Base-by-base conservation (phyloP, 2,797 vertebrate genomes). In the Sebastes goodei region DNA sequence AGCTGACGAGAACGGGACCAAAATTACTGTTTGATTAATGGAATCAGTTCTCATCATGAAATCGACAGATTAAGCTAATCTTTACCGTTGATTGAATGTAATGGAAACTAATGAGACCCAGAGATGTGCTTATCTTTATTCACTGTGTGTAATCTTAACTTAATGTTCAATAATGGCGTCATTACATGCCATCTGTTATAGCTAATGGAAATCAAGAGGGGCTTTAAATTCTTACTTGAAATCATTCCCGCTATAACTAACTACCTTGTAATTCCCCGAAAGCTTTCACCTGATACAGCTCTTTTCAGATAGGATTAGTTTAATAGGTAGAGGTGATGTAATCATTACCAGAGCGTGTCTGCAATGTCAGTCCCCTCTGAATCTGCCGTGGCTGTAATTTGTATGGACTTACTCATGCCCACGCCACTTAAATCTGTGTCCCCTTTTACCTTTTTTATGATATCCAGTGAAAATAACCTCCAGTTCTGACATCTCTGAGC, bases 111-210 rank as follows among this genome's bases (percentile, higher is more conserved):
- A 92, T 89, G 73, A 75, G 73, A 88, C 76, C 38, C 71, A 78
- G 67, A 76, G 75, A 85, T 23, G 52, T 21, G 57, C 78, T 85
- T 76, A 84, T 90, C 77, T 84, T 75, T 70, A 80, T 83, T 91
- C 79, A 67, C 71, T 59, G 56, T 66, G 82, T 69, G 68, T 33
- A 79, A 72, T 38, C 27, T 76, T 32, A 63, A 81, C 33, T 72
- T 81, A 86, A 88, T 88, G 63, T 81, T 64, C 84, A 78, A 83
- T 89, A 91, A 90, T 90, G 83, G 83, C 65, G 30, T 89, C 85
- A 88, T 88, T 83, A 81, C 63, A 72, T 76, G 72, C 87, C 86
- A 89, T 90, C 89, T 93, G 92, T 83, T 88, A 82, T 33, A 83
- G 59, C 64, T 81, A 78, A 81, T 85, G 78, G 60, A 80, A 87